phyloP scores from a whole-genome alignment of 1,140 invertebrate genomes.

The Pseudomyrmex dendroicus region DNA sequence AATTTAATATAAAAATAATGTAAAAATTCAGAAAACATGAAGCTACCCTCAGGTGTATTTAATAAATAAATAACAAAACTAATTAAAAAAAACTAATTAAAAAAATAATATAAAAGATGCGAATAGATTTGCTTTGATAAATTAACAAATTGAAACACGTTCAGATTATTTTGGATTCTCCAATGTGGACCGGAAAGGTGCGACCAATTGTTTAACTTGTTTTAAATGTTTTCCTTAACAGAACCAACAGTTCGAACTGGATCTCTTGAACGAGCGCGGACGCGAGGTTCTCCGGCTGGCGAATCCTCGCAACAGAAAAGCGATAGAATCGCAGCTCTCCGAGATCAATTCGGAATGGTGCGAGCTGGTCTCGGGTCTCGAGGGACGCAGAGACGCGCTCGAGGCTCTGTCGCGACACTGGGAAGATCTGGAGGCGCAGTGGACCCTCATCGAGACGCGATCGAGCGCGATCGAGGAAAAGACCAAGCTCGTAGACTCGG shows the following conservation, averaged over 20 bases:
- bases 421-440: constrained; percentile 91
- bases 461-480: constrained; percentile 89
- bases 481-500: constrained; percentile 90
- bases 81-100: too few species aligned
- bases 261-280: constrained; percentile 88
- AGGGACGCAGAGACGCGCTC: constrained; percentile 87
- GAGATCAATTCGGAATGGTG: constrained; percentile 91
- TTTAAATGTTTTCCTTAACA: constrained; percentile 68
- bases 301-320: constrained; percentile 87
- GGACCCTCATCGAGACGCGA: constrained; percentile 88
- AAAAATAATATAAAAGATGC: too few species aligned
- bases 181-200: too few species aligned
- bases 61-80: too few species aligned
- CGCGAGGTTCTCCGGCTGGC: constrained; percentile 88
- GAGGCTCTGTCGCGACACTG: constrained; percentile 90
- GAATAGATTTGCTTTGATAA: too few species aligned
- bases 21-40: too few species aligned
- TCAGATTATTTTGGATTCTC: too few species aligned
- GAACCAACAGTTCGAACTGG: constrained; percentile 87
- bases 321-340: constrained; percentile 87
- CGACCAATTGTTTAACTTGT: too few species aligned
- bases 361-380: constrained; percentile 89
- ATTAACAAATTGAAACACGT: too few species aligned
- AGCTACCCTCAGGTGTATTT: too few species aligned
- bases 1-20: too few species aligned